Conservation (phyloP, 1,140 invertebrate species). For the Gonatopus flavifemur region DNA sequence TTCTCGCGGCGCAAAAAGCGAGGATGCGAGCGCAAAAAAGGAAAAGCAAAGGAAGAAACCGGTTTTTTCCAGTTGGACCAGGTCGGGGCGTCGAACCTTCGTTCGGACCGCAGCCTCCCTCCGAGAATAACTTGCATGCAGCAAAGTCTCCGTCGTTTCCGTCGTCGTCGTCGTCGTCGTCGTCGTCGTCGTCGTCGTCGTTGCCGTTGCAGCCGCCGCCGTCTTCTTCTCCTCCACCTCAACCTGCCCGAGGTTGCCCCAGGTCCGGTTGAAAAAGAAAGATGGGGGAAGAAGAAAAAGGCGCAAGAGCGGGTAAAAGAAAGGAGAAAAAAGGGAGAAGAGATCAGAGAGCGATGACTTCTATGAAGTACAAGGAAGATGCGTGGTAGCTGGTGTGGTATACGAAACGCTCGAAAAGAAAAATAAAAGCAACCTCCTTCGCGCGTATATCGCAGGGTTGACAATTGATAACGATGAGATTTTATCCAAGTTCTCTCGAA, state of each 20-base stretch:
- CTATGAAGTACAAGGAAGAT: conserved; percentile 11
- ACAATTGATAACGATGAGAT: too few species aligned
- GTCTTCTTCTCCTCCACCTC: conserved; percentile 17
- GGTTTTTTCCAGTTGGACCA: conserved; percentile 61
- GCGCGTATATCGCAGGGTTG: too few species aligned
- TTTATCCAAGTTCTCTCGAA: too few species aligned
- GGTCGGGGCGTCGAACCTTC: conserved; percentile 60
- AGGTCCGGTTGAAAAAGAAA: conserved; percentile 51
- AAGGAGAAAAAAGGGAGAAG: conserved; percentile 18
- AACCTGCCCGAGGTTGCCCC: conserved; percentile 45
- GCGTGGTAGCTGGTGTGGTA: too few species aligned
- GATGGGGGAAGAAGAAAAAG: conserved; percentile 17
- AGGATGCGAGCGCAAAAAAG: conserved; percentile 51
- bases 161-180: conserved; percentile 10
- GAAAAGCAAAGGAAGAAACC: conserved; percentile 56
- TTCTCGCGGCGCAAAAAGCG: conserved; percentile 43
- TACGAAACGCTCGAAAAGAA: too few species aligned
- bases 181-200: conserved; percentile 13
- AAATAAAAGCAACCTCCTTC: too few species aligned
- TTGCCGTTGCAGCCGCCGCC: conserved; percentile 16
- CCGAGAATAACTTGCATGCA: conserved; percentile 59
- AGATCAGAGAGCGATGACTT: conserved; percentile 6
- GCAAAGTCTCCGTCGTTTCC: conserved; percentile 15
- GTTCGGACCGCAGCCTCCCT: conserved; percentile 55
- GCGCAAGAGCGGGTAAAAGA: conserved; percentile 8